A percentile compares a stretch with the other conserved stretches of the same genome.
Evolutionary conservation across 2,888 invertebrate species (phyloP).

Genomic region (Pollenia griseotomentosa): DNA sequence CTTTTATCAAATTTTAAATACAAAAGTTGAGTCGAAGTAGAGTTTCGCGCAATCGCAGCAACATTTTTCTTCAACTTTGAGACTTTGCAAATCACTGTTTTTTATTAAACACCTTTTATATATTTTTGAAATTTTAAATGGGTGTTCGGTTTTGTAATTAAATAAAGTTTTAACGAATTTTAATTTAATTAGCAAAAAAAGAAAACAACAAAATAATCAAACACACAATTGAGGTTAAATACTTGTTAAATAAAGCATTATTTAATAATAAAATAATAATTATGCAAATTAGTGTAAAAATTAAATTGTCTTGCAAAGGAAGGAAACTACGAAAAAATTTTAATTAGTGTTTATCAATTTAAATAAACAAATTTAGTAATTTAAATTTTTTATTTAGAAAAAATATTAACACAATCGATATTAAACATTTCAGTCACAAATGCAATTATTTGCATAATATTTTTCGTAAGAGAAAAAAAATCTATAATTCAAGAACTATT

Average conservation of each 20-base stretch:
- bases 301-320: neutral
- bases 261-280: constrained; percentile 57
- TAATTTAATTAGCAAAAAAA: constrained; percentile 58
- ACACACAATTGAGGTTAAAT: constrained; percentile 44
- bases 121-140: constrained; percentile 43
- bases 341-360: neutral
- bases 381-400: neutral
- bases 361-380: neutral
- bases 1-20: too few relatives aligned
- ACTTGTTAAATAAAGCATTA: constrained; percentile 62
- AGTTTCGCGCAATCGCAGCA: too few relatives aligned
- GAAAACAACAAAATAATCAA: constrained; percentile 20
- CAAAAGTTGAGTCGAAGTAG: too few relatives aligned
- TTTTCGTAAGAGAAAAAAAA: too few relatives aligned
- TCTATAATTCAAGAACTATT: too few relatives aligned
- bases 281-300: constrained; percentile 57
- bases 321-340: neutral
- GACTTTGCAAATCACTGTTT: constrained; percentile 12
- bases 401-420: too few relatives aligned
- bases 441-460: too few relatives aligned
- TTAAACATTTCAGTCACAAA: too few relatives aligned
- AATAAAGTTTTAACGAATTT: constrained; percentile 65
- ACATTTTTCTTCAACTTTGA: neutral
- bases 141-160: constrained; percentile 55
- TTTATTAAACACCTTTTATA: constrained; percentile 19